Evolutionary conservation across 2,888 invertebrate genomes (phyloP).

Genomic region (Fragum whitleyi): DNA sequence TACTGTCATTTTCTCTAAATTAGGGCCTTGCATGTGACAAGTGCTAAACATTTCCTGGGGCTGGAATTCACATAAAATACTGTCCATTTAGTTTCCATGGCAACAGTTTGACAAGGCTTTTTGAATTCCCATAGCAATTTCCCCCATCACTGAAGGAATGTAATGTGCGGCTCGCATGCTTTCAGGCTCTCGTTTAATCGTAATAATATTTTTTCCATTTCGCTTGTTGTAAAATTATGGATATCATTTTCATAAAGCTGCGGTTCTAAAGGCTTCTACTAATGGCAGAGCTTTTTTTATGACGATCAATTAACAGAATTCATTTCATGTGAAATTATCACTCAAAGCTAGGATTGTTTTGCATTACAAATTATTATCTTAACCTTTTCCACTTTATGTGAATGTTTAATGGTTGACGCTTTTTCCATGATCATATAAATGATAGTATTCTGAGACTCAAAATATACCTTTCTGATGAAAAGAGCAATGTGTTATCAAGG

Average conservation of each 20-base stretch:
- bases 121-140: conserved; percentile 35
- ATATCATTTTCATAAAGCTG: not conserved
- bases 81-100: conserved; percentile 44
- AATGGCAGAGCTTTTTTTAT: conserved; percentile 28
- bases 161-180: conserved; percentile 25
- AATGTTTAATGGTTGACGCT: no score
- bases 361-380: conserved; percentile 17
- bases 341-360: not conserved
- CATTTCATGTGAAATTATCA: conserved; percentile 20
- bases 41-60: conserved; percentile 27
- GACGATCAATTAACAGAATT: conserved; percentile 24
- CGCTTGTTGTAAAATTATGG: not conserved
- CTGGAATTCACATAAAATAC: conserved; percentile 32
- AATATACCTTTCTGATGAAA: no score
- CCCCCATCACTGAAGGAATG: conserved; percentile 31
- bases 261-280: not conserved
- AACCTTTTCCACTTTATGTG: not conserved
- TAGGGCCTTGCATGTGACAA: conserved; percentile 38
- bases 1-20: conserved; percentile 26
- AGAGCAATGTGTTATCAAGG: no score
- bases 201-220: not conserved
- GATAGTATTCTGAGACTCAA: no score
- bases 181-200: conserved; percentile 3
- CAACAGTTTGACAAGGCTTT: conserved; percentile 30
- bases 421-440: no score